These are phyloP conservation scores for Mamestra configurata DNA, from an alignment of 1,140 invertebrate species.

Conservation along the genomic window DNA sequence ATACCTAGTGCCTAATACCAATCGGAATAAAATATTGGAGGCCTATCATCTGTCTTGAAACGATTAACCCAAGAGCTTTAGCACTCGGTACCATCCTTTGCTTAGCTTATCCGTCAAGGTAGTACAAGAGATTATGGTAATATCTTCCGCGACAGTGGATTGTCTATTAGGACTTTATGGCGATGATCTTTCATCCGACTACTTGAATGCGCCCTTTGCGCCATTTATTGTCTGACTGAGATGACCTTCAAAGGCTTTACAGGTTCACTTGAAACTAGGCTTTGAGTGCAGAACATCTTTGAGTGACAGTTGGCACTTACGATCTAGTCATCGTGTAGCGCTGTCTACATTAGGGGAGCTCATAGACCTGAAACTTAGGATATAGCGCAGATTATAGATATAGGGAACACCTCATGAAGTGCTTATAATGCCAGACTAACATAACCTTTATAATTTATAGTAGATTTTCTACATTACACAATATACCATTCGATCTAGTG, in stretches of 20 bases:
- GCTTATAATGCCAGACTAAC: too few relatives aligned
- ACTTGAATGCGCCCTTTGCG: background rate
- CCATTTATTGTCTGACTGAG: background rate
- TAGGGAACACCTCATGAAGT: too few relatives aligned
- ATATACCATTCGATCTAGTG: background rate
- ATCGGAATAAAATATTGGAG: conserved; percentile 5
- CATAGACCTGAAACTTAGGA: too few relatives aligned
- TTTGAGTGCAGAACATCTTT: too few relatives aligned
- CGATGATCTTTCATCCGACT: background rate
- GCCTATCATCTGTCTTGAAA: background rate
- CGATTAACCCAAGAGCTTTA: conserved; percentile 2
- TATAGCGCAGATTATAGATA: too few relatives aligned
- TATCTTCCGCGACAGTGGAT: background rate
- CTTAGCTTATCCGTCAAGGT: background rate
- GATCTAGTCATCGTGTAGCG: too few relatives aligned
- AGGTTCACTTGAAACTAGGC: too few relatives aligned
- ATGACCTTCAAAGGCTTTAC: too few relatives aligned
- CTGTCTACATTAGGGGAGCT: too few relatives aligned
- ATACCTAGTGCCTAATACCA: background rate
- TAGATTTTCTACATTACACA: too few relatives aligned
- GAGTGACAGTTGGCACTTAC: too few relatives aligned
- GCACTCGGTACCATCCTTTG: background rate
- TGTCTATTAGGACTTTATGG: background rate
- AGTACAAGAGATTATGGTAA: conserved; percentile 2
- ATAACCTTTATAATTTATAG: too few relatives aligned